These are phyloP conservation scores for Dendronephthya gigantea DNA, from an alignment of 64 coral and sea anemone species.

Conservation along the genomic window DNA sequence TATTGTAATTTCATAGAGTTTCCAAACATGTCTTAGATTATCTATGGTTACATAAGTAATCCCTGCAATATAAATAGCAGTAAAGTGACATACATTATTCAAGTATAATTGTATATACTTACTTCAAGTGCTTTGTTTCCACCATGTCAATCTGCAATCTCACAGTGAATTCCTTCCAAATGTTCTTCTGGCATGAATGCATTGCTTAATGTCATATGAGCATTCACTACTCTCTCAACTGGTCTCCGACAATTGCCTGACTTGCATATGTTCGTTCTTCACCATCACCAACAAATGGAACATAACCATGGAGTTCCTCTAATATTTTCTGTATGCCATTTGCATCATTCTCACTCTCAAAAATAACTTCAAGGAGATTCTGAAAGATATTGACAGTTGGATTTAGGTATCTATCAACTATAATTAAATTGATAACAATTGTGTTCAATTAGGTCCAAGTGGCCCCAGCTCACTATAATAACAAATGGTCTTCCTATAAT, in stretches of 20 bases:
- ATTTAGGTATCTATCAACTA: not conserved
- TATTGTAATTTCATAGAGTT: too few species aligned
- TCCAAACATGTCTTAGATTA: too few species aligned
- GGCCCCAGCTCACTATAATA: too few species aligned
- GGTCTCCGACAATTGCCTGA: conserved; percentile 48
- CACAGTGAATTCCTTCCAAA: not conserved
- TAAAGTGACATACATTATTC: conserved; percentile 7
- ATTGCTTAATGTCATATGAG: not conserved
- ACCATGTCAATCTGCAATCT: conserved; percentile 12
- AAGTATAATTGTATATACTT: conserved; percentile 32
- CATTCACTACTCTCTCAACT: conserved; percentile 33
- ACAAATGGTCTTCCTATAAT: too few species aligned
- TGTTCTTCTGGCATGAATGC: not conserved
- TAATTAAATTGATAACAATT: too few species aligned
- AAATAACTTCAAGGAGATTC: conserved; percentile 16
- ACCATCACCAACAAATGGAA: conserved; percentile 10
- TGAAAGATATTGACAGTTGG: not conserved
- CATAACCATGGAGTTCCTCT: conserved; percentile 13
- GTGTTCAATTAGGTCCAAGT: too few species aligned
- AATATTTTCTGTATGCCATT: conserved; percentile 39
- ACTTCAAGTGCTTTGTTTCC: not conserved
- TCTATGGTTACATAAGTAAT: too few species aligned
- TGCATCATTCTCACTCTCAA: conserved; percentile 20
- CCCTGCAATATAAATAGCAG: not conserved
- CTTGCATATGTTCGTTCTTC: not conserved